Base-by-base conservation (phyloP, 2,797 vertebrate species). In the Danio albolineatus region DNA sequence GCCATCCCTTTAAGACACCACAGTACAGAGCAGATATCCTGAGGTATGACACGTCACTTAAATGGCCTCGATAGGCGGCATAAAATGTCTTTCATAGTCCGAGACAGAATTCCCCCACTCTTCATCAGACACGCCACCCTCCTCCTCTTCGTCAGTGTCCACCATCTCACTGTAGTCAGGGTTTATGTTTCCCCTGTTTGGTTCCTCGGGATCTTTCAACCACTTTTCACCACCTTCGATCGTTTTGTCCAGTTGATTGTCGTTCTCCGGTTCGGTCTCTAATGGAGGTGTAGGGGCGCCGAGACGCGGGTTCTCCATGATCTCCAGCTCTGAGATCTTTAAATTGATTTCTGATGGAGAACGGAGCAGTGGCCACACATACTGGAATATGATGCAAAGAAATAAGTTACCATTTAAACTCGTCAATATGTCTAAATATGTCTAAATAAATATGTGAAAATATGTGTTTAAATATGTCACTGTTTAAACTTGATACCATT, bases 81-180 rank as follows among this genome's bases (percentile, higher is more conserved):
- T 90, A 82, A 94, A 94, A 85, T 94, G 94, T 78, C 86, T 92
- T 85, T 94, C 94, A 4, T 95, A 95, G 48, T 90, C 93, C 1
- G 89, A 89, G 6, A 67, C 54, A 17, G 57, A 62, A 0, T 70
- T 90, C 4, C 87, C 87, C 61, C 72, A 38, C 2, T 82, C 57
- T 19, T 46, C 65, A 46, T 85, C 71, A 49, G 13, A 51, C 8
- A 73, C 65, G 4, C 10, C 73, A 13, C 46, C 60, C 12, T 73
- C 67, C 2, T 79, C 78, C 19, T 81, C 82, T 28, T 86, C 80
- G 51, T 78, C 82, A 16, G 51, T 82, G 65, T 86, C 85, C 17
- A 82, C 69, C 77, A 82, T 70, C 66, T 84, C 73, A 17, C 82
- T 84, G 77, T 86, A 86, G 16, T 49, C 8, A 17, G 17, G 38